Evolutionary conservation across 2,113 vertebrate genomes (phyloP), one percentile per base, ranked within the genome.

Genomic region (Dicentrarchus labrax): DNA sequence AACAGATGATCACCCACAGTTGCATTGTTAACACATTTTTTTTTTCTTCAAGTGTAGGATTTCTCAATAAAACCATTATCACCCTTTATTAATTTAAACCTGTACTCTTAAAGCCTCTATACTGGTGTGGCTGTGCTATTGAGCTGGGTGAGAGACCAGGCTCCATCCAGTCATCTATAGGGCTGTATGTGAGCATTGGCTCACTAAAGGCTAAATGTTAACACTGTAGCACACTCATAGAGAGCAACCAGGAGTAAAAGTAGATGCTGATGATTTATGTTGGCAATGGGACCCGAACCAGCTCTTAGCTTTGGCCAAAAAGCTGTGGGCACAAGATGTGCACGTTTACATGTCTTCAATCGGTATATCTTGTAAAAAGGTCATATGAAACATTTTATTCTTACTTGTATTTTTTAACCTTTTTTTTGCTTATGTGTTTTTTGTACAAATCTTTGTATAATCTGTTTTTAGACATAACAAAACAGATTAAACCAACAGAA

Each of bases 181-280:
- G 79, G 72, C 76, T 85, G 69, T 47, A 21, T n/a, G 73, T 76
- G 83, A 85, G 82, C 83, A 39, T 11, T n/a, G 61, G 59, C 70
- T 87, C 85, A 80, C 73, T 78, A 47, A 62, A 81, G 85, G 82
- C 84, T 74, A 84, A 85, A 74, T 43, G 69, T 88, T 82, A 86
- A 88, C 78, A 87, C 70, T 84, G 83, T 84, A 85, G 83, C 81
- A 82, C 82, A 80, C 80, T 86, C 84, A 72, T 68, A 85, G 69
- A 80, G 56, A 85, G 76, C 75, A 86, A 89, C 82, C 88, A 80
- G 87, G 57, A 91, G 86, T 80, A 86, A 89, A 85, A 91, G 84
- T 76, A 85, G 79, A 93, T 95, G 95, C 94, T 96, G 94, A 95
- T 95, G 95, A 94, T 93, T 77, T 72, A 85, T 91, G 91, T 95